Conservation (phyloP, 1,140 invertebrate genomes). For the Chrysopa pallens region DNA sequence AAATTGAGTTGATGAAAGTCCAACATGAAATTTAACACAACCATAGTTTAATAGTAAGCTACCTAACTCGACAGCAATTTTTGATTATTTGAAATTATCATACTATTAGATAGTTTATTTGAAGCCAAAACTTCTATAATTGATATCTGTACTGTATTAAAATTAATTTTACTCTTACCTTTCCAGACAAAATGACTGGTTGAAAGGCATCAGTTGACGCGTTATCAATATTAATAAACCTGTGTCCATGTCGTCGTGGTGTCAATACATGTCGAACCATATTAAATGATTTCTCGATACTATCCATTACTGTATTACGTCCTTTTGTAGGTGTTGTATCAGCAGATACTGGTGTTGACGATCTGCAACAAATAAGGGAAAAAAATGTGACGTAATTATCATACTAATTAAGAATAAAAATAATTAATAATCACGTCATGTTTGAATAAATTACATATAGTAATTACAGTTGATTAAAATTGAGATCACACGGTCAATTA, state of each 20-base stretch:
- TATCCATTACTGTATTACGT: conserved; percentile 43
- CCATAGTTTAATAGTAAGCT: too few relatives aligned
- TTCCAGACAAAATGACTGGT: conserved; percentile 25
- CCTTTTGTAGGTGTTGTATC: conserved; percentile 28
- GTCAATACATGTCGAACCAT: conserved; percentile 50
- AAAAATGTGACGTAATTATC: background rate
- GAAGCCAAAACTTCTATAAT: too few relatives aligned
- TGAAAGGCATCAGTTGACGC: conserved; percentile 15
- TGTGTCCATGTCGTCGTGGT: conserved; percentile 31
- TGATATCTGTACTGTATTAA: too few relatives aligned
- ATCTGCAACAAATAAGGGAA: background rate
- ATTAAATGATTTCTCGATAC: conserved; percentile 50
- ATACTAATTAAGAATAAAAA: background rate
- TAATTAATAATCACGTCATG: background rate
- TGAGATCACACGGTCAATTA: too few relatives aligned
- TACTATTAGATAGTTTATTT: too few relatives aligned
- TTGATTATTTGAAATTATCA: too few relatives aligned
- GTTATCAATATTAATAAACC: conserved; percentile 9
- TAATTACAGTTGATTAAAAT: too few relatives aligned
- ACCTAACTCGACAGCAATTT: too few relatives aligned
- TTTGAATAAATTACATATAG: background rate
- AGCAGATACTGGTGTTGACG: conserved; percentile 1
- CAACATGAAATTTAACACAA: too few relatives aligned
- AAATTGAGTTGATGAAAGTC: too few relatives aligned
- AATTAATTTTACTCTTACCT: conserved; percentile 22